Evolutionary conservation across 2,888 invertebrate genomes (phyloP), one percentile per base, ranked within the genome.

Genomic region (Marasmarcha lunaedactyla): DNA sequence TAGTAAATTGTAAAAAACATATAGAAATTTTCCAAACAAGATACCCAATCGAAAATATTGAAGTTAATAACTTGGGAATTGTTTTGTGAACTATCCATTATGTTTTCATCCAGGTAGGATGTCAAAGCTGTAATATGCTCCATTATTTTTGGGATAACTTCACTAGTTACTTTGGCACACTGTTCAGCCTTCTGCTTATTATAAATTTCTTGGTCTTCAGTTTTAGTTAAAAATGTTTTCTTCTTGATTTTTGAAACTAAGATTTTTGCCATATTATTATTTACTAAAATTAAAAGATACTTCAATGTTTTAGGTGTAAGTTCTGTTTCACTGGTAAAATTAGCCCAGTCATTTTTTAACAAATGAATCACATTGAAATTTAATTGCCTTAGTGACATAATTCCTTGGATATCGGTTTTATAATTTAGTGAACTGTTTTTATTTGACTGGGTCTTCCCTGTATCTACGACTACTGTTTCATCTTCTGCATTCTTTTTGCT

Each of bases 1-100:
- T 89, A 88, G 51, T 86, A 86, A 37, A 78, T 79, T 2, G 85
- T 79, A n/a, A 86, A 63, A 35, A 89, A 63, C 15, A 74, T 78
- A 37, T 88, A 78, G 38, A 89, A 74, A 35, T 85, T 59, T 36
- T 85, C 86, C 33, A 87, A 72, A 39, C 87, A 86, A 43, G 78
- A 67, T 48, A 85, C 39, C 42, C 63, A 58, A 37, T 67, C 61
- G 10, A 63, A 48, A 15, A 65, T 47, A 47, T 71, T 66, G 20
- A 59, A 42, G 30, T 58, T 60, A 41, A 70, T 34, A 33, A 58
- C 46, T 11, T 50, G 63, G 42, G 46, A 56, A 33, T 65, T 64
- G 45, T 62, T 52, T 45, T 65, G 57, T 36, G 51, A 50, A 33
- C 56, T 59, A 15, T 52, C 51, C 26, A 45, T 38, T 10, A 50